Conservation (phyloP, 2,113 vertebrate genomes). For the Seriola dumerili region DNA sequence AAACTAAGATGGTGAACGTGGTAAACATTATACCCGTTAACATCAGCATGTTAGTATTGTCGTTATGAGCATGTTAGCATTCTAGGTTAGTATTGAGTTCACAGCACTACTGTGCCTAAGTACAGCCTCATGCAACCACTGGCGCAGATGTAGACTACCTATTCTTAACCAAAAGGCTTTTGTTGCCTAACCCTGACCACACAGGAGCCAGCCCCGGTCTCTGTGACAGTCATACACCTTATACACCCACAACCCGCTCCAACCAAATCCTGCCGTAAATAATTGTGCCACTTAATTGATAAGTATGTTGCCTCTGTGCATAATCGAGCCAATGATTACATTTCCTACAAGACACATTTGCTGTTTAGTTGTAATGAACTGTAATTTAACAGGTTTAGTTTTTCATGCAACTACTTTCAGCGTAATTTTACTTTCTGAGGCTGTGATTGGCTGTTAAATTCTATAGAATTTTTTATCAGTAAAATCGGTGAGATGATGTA, state of each 20-base stretch:
- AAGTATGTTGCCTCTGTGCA: too few relatives aligned
- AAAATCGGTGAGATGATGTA: background rate
- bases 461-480: too few relatives aligned
- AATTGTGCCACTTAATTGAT: background rate
- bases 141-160: background rate
- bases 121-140: too few relatives aligned
- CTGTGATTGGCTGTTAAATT: background rate
- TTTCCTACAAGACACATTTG: background rate
- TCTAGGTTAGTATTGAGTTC: background rate
- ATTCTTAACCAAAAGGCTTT: background rate
- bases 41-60: too few relatives aligned
- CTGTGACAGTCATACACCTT: too few relatives aligned
- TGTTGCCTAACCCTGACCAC: background rate
- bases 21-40: too few relatives aligned
- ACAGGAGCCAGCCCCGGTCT: too few relatives aligned
- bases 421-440: background rate
- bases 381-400: background rate
- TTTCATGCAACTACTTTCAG: background rate
- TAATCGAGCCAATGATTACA: background rate
- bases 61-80: background rate
- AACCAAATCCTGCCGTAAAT: background rate
- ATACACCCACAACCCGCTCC: too few relatives aligned
- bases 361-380: background rate
- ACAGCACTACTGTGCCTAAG: background rate
- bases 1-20: too few relatives aligned